phyloP scores from a whole-genome alignment of 1,140 invertebrate genomes.

The Condylostylus longicornis region DNA sequence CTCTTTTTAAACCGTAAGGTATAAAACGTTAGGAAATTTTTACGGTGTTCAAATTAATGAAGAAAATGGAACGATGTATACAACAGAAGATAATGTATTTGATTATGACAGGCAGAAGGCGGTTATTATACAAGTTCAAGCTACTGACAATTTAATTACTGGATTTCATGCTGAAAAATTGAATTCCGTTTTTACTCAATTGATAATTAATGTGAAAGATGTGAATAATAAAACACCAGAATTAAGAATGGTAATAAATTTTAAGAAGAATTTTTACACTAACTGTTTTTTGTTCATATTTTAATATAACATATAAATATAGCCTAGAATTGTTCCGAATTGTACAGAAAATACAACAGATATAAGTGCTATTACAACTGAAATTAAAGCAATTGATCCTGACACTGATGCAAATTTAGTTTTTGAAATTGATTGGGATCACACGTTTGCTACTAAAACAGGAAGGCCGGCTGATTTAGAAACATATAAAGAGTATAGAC shows the following conservation, averaged over 20 bases:
- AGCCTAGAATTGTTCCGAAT: conserved; percentile 31
- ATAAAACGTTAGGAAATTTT: no score
- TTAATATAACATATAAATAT: not conserved
- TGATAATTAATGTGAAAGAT: conserved; percentile 37
- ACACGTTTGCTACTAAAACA: conserved; percentile 38
- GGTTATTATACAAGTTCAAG: conserved; percentile 33
- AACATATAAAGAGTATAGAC: no score
- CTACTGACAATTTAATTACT: conserved; percentile 31
- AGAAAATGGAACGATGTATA: conserved; percentile 31
- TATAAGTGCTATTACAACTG: conserved; percentile 27
- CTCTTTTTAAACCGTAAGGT: no score
- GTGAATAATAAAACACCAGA: conserved; percentile 42
- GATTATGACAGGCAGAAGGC: conserved; percentile 40
- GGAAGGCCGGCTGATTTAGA: conserved; percentile 21
- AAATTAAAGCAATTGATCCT: conserved; percentile 35
- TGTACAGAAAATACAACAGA: conserved; percentile 38
- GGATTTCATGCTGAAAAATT: conserved; percentile 15
- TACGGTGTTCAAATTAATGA: conserved; percentile 4
- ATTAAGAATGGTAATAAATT: conserved; percentile 28
- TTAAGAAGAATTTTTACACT: not conserved
- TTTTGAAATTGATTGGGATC: conserved; percentile 39
- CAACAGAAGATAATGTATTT: conserved; percentile 34
- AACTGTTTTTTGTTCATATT: not conserved
- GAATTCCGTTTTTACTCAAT: conserved; percentile 34
- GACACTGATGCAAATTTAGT: conserved; percentile 36